Conservation (phyloP, 2,888 invertebrate species). For the Heliconius aoede region DNA sequence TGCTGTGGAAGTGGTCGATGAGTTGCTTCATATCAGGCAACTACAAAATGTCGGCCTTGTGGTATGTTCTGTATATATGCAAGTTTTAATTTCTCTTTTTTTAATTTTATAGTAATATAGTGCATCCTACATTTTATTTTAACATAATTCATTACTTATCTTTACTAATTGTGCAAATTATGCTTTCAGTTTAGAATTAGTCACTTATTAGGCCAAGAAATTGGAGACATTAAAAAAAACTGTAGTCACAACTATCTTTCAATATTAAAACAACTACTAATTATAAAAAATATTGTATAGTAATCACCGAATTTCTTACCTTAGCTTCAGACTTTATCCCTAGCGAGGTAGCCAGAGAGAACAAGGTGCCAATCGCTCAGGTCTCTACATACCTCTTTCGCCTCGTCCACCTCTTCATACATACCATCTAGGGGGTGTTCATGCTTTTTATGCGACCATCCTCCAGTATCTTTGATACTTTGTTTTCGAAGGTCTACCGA, state of each 20-base stretch:
- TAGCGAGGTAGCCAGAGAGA: no score
- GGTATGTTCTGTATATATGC: conserved; percentile 54
- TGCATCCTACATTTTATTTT: no score
- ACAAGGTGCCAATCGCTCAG: no score
- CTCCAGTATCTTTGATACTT: no score
- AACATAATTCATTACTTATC: neutral
- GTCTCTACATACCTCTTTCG: no score
- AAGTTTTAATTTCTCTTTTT: neutral
- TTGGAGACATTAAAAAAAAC: neutral
- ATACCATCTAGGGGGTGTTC: no score
- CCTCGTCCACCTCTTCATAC: no score
- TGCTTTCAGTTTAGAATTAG: neutral
- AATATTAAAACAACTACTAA: neutral
- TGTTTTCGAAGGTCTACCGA: no score
- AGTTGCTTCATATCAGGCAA: conserved; percentile 49
- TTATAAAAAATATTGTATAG: neutral
- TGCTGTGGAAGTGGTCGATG: conserved; percentile 59
- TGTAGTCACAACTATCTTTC: neutral
- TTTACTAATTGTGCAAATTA: neutral
- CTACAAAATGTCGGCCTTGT: conserved; percentile 54
- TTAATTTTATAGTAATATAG: neutral
- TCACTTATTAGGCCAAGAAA: no score
- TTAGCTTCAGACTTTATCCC: no score
- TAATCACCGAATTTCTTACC: neutral
- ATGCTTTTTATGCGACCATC: no score